phyloP scores from a whole-genome alignment of 2,888 invertebrate genomes.

The Smittia sp. region DNA sequence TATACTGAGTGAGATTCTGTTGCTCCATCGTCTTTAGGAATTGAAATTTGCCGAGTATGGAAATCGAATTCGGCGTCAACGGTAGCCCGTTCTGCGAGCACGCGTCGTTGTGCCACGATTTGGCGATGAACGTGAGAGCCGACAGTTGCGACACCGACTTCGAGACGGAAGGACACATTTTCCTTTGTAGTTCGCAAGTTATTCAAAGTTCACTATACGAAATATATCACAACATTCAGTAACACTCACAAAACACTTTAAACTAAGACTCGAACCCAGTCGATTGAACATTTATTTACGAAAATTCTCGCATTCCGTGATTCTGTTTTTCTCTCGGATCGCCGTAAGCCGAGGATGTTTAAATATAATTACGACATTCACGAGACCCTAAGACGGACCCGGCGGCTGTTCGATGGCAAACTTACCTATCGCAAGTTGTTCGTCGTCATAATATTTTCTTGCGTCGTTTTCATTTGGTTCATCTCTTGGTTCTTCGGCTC shows the following conservation, averaged over 20 bases:
- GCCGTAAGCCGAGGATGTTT: slow-evolving; percentile 25
- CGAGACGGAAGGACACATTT: slow-evolving; percentile 20
- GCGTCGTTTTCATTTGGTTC: slow-evolving; percentile 16
- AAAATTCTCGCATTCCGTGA: no score
- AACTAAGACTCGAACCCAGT: no score
- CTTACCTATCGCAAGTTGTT: slow-evolving; percentile 45
- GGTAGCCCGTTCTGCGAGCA: slow-evolving; percentile 96
- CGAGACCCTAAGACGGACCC: slow-evolving; percentile 49
- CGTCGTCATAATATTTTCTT: neutral
- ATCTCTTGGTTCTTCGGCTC: neutral
- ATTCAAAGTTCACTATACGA: neutral
- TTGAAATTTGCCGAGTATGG: slow-evolving; percentile 87
- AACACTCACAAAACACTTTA: no score
- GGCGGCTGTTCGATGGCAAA: slow-evolving; percentile 50
- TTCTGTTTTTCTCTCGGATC: no score
- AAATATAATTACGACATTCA: slow-evolving; percentile 49
- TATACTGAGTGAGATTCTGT: slow-evolving; percentile 79
- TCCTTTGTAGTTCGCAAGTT: no score
- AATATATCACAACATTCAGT: no score
- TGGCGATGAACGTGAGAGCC: slow-evolving; percentile 89
- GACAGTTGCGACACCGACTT: slow-evolving; percentile 56
- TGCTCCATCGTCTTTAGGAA: slow-evolving; percentile 74
- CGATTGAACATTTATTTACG: no score
- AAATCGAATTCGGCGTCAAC: slow-evolving; percentile 92
- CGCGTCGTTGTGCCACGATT: slow-evolving; percentile 81